Conservation (phyloP, 2,797 vertebrate species). For the Crocidura indochinensis region DNA sequence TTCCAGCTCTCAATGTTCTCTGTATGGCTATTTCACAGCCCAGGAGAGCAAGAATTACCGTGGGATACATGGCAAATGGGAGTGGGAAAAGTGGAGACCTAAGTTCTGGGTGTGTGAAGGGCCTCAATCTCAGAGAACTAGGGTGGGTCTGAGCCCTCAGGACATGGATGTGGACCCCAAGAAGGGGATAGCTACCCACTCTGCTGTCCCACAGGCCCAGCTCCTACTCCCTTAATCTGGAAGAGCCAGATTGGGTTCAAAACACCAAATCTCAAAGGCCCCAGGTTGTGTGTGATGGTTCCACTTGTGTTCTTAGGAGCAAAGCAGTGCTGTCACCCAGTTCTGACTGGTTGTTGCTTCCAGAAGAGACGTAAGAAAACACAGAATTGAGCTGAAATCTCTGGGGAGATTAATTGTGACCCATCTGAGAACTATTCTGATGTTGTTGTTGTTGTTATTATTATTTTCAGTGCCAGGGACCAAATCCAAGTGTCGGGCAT, state of each 20-base stretch:
- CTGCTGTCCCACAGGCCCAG: not conserved
- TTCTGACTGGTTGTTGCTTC: not conserved
- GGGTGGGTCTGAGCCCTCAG: not conserved
- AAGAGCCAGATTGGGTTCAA: not conserved
- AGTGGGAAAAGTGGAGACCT: not conserved
- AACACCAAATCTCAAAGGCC: not conserved
- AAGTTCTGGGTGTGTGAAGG: not conserved
- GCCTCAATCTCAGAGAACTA: not conserved
- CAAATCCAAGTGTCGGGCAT: no score
- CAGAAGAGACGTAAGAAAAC: not conserved
- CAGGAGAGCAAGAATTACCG: not conserved
- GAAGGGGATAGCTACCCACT: not conserved
- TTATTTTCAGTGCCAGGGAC: no score
- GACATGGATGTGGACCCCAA: not conserved
- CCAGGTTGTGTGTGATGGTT: not conserved
- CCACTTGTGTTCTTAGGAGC: not conserved
- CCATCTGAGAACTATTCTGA: not conserved
- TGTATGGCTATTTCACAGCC: fast-evolving
- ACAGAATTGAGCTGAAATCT: not conserved
- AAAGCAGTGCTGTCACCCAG: not conserved
- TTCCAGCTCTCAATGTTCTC: not conserved
- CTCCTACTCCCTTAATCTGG: not conserved
- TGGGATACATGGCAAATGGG: not conserved
- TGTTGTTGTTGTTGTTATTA: no score
- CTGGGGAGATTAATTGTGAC: not conserved